A percentile compares a stretch with the other conserved stretches of the same genome.
Conservation (phyloP, 2,797 vertebrate genomes). For the Mormyrus proboscirostris region DNA sequence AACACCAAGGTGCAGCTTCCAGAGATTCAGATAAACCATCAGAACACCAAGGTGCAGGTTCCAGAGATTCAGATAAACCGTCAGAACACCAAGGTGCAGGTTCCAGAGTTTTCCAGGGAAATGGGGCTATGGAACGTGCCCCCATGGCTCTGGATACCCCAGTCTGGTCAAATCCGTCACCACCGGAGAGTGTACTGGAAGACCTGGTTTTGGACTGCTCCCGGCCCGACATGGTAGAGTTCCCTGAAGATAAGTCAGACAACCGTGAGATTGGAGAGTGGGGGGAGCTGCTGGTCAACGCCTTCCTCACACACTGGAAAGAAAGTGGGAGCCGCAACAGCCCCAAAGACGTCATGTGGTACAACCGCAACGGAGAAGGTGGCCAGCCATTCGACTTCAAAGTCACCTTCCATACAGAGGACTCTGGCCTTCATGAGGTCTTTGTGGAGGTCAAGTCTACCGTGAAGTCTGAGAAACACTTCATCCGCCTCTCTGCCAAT, state of each 20-base stretch:
- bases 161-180: slow-evolving; percentile 45
- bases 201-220: slow-evolving; percentile 57
- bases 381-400: slow-evolving; percentile 66
- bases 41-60: slow-evolving; percentile 35
- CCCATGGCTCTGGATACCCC: slow-evolving; percentile 54
- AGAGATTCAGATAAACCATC: neutral
- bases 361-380: slow-evolving; percentile 59
- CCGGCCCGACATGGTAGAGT: slow-evolving; percentile 50
- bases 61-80: too few species aligned
- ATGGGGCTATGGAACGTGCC: slow-evolving; percentile 35
- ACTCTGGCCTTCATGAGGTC: slow-evolving; percentile 29
- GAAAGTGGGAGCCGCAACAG: slow-evolving; percentile 38
- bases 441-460: slow-evolving; percentile 71
- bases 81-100: slow-evolving; percentile 35
- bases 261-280: slow-evolving; percentile 53
- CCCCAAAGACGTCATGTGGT: slow-evolving; percentile 55
- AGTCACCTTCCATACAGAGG: slow-evolving; percentile 42
- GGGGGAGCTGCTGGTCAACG: slow-evolving; percentile 67
- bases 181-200: slow-evolving; percentile 48
- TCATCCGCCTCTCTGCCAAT: slow-evolving; percentile 64
- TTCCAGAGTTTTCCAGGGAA: slow-evolving; percentile 53
- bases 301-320: slow-evolving; percentile 63
- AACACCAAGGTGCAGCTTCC: slow-evolving; percentile 37
- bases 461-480: slow-evolving; percentile 55
- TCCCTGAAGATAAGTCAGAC: slow-evolving; percentile 46